These are phyloP conservation scores for Suricata suricatta DNA, from an alignment of 2,113 vertebrate species.

Conservation along the genomic window DNA sequence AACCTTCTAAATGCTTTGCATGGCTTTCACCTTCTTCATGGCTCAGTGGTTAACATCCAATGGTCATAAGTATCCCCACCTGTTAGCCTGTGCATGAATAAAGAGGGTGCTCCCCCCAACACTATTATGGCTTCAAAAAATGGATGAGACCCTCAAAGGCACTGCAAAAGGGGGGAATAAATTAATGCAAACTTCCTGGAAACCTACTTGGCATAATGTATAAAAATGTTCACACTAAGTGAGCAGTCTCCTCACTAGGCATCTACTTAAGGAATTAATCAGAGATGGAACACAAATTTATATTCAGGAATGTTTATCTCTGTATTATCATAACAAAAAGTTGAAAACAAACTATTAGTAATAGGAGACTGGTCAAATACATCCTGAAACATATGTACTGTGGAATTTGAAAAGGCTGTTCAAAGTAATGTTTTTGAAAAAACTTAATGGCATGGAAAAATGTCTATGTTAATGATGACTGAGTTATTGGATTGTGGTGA, in stretches of 20 bases:
- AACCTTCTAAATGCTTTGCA: neutral
- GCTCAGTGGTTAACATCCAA: neutral
- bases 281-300: constrained; percentile 54
- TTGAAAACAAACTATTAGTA: neutral
- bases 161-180: constrained; percentile 52
- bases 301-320: constrained; percentile 56
- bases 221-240: constrained; percentile 70
- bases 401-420: neutral
- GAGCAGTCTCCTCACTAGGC: constrained; percentile 35
- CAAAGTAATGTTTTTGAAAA: constrained; percentile 50
- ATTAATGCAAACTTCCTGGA: constrained; percentile 53
- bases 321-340: constrained; percentile 25
- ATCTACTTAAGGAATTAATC: constrained; percentile 73
- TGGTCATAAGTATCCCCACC: neutral
- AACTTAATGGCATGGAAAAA: constrained; percentile 27
- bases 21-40: neutral
- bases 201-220: constrained; percentile 60
- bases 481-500: neutral
- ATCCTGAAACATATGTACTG: constrained; percentile 42
- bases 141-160: neutral
- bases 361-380: neutral
- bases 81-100: neutral
- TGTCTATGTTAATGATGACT: neutral
- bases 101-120: neutral
- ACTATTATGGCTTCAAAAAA: neutral